These are phyloP conservation scores for Oplegnathus fasciatus DNA, from an alignment of 2,113 vertebrate genomes.

Conservation along the genomic window DNA sequence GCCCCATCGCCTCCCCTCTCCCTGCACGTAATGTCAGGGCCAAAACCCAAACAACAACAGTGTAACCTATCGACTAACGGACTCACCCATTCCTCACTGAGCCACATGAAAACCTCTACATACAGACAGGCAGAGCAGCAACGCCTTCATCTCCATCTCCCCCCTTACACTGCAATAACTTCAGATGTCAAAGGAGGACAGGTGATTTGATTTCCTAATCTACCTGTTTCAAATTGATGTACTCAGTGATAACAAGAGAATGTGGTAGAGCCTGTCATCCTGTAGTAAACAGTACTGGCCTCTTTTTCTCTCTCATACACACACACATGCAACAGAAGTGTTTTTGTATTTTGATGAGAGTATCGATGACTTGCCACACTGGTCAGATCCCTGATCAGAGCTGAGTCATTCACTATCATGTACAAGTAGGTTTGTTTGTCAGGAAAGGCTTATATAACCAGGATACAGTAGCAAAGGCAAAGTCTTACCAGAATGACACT, in stretches of 20 bases:
- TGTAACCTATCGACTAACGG: constrained; percentile 14
- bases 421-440: constrained; percentile 13
- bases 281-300: constrained; percentile 57
- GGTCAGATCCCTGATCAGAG: constrained; percentile 20
- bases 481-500: constrained; percentile 20
- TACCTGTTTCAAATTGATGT: constrained; percentile 26
- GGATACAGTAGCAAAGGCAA: constrained; percentile 1
- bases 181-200: constrained; percentile 36
- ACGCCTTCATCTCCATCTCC: not conserved
- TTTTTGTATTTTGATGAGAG: constrained; percentile 24
- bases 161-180: not conserved
- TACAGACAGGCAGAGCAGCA: constrained; percentile 11
- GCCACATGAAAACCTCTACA: constrained; percentile 10
- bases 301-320: not conserved
- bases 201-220: constrained; percentile 43
- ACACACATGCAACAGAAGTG: not conserved
- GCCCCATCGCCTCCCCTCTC: not conserved
- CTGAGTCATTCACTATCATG: constrained; percentile 4
- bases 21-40: constrained; percentile 2
- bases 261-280: constrained; percentile 55
- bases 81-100: not conserved
- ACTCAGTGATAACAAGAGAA: constrained; percentile 48
- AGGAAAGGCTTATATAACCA: constrained; percentile 32
- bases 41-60: constrained; percentile 50
- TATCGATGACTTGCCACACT: constrained; percentile 26